phyloP scores from a whole-genome alignment of 2,888 invertebrate genomes.

The Lasius fuliginosus region DNA sequence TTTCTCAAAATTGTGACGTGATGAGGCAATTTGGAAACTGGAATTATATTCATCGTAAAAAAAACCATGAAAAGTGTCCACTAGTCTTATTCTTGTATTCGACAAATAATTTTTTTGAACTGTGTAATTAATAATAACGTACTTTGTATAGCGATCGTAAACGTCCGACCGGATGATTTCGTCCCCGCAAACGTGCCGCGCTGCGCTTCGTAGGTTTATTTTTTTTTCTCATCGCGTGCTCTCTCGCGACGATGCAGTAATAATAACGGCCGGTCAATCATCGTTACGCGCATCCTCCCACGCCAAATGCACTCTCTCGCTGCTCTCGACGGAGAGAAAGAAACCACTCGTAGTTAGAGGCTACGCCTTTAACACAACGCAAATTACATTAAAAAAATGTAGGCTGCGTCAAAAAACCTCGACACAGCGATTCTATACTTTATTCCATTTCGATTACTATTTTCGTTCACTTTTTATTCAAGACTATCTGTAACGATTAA shows the following conservation, averaged over 20 bases:
- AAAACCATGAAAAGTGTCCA: not conserved
- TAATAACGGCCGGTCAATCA: conserved; percentile 72
- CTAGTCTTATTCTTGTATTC: not conserved
- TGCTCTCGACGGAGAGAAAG: conserved; percentile 16
- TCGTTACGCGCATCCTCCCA: conserved; percentile 68
- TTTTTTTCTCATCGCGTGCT: conserved; percentile 47
- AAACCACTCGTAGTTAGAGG: not conserved
- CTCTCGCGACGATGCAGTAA: conserved; percentile 40
- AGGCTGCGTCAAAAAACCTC: not conserved
- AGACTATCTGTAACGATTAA: not conserved
- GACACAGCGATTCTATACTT: not conserved
- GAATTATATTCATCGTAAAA: not conserved
- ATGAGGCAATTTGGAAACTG: not conserved
- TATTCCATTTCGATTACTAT: not conserved
- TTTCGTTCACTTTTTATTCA: not conserved
- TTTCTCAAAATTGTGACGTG: not conserved
- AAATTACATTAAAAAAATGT: conserved; percentile 2
- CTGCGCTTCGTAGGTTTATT: conserved; percentile 39
- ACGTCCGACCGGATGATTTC: conserved; percentile 44
- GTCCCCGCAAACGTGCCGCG: conserved; percentile 25
- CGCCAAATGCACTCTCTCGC: conserved; percentile 18
- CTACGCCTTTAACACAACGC: conserved; percentile 6
- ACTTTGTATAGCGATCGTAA: conserved; percentile 29
- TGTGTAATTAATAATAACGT: conserved; percentile 42
- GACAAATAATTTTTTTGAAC: not conserved